Evolutionary conservation across 2,113 vertebrate genomes (phyloP), one percentile per base, ranked within the genome.

Genomic region (Haplochromis burtoni): DNA sequence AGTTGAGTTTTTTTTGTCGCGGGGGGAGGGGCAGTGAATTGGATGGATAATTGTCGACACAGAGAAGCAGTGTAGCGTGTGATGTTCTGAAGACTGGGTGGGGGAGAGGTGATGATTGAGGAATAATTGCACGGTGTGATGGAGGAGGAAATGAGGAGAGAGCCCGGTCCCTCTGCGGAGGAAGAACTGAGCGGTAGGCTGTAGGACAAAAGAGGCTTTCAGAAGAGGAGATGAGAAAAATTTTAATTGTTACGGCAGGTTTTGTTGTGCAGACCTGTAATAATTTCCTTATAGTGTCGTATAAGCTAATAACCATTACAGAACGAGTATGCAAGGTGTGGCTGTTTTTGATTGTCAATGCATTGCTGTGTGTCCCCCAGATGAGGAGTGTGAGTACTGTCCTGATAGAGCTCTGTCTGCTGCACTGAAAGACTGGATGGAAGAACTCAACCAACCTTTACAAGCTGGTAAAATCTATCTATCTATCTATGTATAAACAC

Each of bases 381-480:
- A 95, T 90, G 94, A 95, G 53, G 76, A 93, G 61, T 92, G 80
- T 85, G 59, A 94, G 63, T 97, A 97, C 93, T 97, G 95, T 89
- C 95, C 97, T 5, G 96, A 97, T 19, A 93, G 95, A 87, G 97
- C 97, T 6, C 92, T 98, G 82, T 96, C 96, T 68, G 80, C 92
- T 85, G 97, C 97, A 0, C 93, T 98, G 66, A 84, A 3, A 2
- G 97, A 97, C 87, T 98, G 97, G 97, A 96, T 97, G 94, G 94
- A 95, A 0, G 97, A 98, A 89, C 96, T 98, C 84, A 96, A 82
- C 82, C 97, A 97, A 51, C 94, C 96, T n/a, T 89, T 95, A 80
- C 96, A 96, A 84, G 95, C 96, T 95, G 97, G 97, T 98, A 86
- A 63, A 59, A 53, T 29, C 9, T 14, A 3, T 53, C 0, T 47